These are phyloP conservation scores for Pseudorhiza aurosa DNA, from an alignment of 30 jellyfish, hydroid and myxozoan genomes.

Conservation along the genomic window DNA sequence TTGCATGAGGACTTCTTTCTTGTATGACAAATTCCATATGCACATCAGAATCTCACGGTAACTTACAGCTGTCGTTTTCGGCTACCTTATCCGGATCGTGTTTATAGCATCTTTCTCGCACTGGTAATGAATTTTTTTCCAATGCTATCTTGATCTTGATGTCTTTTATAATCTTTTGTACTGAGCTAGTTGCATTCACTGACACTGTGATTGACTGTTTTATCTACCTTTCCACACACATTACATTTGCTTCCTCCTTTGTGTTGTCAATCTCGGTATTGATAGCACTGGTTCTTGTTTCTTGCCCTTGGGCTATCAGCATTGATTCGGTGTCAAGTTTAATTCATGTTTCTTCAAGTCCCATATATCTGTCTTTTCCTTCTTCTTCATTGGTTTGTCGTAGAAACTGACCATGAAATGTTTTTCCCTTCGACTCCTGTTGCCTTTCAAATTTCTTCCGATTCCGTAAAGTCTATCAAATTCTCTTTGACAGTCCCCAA, in stretches of 20 bases:
- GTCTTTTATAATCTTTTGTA: constrained; percentile 2
- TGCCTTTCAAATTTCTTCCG: constrained; percentile 28
- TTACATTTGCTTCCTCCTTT: constrained; percentile 29
- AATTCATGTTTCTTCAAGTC: constrained; percentile 12
- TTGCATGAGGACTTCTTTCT: too few relatives aligned
- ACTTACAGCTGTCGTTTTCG: too few relatives aligned
- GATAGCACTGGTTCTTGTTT: constrained; percentile 12
- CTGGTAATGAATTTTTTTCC: too few relatives aligned
- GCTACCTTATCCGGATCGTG: too few relatives aligned
- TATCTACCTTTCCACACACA: constrained; percentile 25
- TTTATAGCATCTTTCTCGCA: too few relatives aligned
- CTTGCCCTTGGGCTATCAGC: constrained; percentile 33
- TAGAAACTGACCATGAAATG: constrained; percentile 30
- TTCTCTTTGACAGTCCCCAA: constrained; percentile 13
- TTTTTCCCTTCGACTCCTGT: constrained; percentile 35
- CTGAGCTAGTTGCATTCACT: constrained; percentile 7
- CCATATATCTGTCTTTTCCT: neutral
- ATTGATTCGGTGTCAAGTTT: constrained; percentile 26
- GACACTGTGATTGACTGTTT: constrained; percentile 35
- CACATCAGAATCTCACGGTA: too few relatives aligned
- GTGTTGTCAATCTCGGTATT: neutral
- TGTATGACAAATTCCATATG: too few relatives aligned
- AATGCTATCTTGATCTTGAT: too few relatives aligned
- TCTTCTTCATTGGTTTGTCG: constrained; percentile 33
- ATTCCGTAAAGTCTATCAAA: neutral